Percentiles rank a stretch among this genome's conserved stretches.
Conservation (phyloP, 2,113 vertebrate species). For the Oenanthe melanoleuca region DNA sequence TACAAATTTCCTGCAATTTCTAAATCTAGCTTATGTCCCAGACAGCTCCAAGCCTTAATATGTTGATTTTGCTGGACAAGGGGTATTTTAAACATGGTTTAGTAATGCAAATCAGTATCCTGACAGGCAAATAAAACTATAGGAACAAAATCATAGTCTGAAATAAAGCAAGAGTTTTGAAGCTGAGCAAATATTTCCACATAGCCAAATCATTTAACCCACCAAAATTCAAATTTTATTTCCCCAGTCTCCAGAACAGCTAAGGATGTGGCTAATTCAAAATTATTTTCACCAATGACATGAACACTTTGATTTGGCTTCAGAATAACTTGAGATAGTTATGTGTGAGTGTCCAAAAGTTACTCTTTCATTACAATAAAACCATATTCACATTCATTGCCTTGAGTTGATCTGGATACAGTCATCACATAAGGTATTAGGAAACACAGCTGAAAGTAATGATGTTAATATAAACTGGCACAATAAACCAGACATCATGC, state of each 20-base stretch:
- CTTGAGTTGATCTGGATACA: not conserved
- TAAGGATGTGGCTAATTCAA: not conserved
- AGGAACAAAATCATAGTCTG: not conserved
- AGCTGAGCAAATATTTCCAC: not conserved
- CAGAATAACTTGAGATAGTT: not conserved
- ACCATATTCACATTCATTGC: not conserved
- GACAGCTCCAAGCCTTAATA: not conserved
- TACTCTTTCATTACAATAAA: not conserved
- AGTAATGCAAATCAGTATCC: not conserved
- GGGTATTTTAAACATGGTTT: not conserved
- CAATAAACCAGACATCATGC: not conserved
- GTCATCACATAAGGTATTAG: not conserved
- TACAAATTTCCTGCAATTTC: not conserved
- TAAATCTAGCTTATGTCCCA: not conserved
- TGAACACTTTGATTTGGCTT: not conserved
- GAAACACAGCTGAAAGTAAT: not conserved
- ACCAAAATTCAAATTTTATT: not conserved
- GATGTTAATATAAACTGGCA: not conserved
- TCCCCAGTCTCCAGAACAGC: not conserved
- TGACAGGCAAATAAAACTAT: not conserved
- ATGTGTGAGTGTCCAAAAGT: not conserved
- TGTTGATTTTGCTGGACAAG: not conserved
- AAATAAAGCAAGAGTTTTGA: not conserved
- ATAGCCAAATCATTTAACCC: not conserved
- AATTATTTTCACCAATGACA: not conserved